Percentiles rank a stretch among this genome's conserved stretches.
phyloP scores from a whole-genome alignment of 2,113 vertebrate genomes.

The Noturus placidus region DNA sequence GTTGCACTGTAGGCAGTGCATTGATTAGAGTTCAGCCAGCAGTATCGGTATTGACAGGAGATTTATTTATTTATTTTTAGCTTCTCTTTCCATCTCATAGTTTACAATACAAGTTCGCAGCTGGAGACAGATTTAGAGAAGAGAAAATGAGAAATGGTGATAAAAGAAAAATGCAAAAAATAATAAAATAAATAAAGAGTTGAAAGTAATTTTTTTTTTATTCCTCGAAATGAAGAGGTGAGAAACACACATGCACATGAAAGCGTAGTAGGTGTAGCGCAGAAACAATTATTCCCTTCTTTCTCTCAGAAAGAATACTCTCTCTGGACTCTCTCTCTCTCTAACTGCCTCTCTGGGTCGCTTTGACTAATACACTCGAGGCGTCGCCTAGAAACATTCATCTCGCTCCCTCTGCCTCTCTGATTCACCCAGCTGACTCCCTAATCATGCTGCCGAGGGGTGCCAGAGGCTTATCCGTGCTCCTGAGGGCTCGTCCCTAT shows the following conservation, averaged over 20 bases:
- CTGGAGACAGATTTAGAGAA: not conserved
- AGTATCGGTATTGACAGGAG: constrained; percentile 10
- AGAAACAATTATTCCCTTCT: constrained; percentile 50
- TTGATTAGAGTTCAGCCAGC: constrained; percentile 33
- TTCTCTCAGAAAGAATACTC: constrained; percentile 27
- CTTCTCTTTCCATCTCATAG: not conserved
- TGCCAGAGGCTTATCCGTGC: constrained; percentile 32
- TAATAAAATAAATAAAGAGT: too few relatives aligned
- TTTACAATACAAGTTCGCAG: constrained; percentile 2
- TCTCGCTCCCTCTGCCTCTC: constrained; percentile 21
- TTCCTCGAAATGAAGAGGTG: constrained; percentile 1
- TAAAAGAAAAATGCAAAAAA: not conserved
- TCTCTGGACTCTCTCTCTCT: constrained; percentile 29
- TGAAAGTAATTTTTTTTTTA: not conserved
- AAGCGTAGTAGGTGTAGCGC: not conserved
- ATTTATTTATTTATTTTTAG: not conserved
- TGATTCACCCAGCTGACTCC: constrained; percentile 19
- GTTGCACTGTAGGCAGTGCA: constrained; percentile 18
- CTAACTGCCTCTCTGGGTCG: constrained; percentile 38
- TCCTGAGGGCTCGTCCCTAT: constrained; percentile 11
- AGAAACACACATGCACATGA: not conserved
- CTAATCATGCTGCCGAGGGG: constrained; percentile 34
- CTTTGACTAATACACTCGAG: constrained; percentile 45
- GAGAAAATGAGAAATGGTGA: not conserved
- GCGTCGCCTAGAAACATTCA: constrained; percentile 49